Percentiles rank a stretch among this genome's conserved stretches.
phyloP scores from a whole-genome alignment of 2,888 invertebrate species.

The Lithophane ornitopus region DNA sequence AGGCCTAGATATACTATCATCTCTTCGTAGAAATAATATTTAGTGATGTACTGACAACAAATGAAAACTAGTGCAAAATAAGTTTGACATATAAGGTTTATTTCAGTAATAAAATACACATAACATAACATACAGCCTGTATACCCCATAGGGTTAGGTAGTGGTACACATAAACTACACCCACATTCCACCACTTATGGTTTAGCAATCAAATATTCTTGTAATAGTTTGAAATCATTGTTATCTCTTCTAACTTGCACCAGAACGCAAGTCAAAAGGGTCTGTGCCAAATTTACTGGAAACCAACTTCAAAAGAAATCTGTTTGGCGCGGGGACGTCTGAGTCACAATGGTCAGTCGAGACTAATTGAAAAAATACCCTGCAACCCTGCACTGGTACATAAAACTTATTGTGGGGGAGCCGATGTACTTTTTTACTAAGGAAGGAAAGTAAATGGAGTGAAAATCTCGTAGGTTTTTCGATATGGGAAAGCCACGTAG shows the following conservation, averaged over 20 bases:
- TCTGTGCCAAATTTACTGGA: conserved; percentile 77
- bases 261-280: conserved; percentile 47
- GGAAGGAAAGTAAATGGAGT: conserved; percentile 35
- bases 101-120: not conserved
- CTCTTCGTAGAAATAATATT: no score
- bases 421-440: conserved; percentile 12
- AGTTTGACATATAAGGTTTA: not conserved
- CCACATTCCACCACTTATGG: no score
- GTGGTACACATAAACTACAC: no score
- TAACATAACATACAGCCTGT: not conserved
- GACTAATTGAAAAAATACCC: conserved; percentile 58
- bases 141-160: no score
- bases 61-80: not conserved
- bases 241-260: conserved; percentile 43
- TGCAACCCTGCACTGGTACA: conserved; percentile 39
- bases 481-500: not conserved
- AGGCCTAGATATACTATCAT: not conserved
- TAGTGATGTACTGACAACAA: not conserved
- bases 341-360: conserved; percentile 64
- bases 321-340: conserved; percentile 67
- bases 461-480: not conserved
- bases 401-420: conserved; percentile 45
- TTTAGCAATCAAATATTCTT: not conserved
- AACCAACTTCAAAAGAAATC: conserved; percentile 77
- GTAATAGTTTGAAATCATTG: not conserved